Conservation (phyloP, 2,797 vertebrate genomes). For the Cetoscarus ocellatus region DNA sequence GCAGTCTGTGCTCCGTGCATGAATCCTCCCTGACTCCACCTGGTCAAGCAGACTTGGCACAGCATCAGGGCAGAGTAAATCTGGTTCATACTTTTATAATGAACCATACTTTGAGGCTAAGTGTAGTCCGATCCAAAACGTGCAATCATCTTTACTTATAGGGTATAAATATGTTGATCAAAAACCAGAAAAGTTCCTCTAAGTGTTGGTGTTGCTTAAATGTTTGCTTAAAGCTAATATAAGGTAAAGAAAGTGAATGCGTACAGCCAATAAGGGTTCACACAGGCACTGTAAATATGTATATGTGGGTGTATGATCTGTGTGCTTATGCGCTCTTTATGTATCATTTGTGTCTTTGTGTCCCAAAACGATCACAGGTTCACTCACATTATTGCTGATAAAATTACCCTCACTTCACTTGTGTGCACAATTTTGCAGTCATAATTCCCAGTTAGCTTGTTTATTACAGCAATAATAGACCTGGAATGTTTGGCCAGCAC, state of each 20-base stretch:
- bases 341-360: slow-evolving; percentile 13
- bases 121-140: too few relatives aligned
- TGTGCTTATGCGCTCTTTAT: neutral
- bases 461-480: slow-evolving; percentile 41
- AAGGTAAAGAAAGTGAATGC: neutral
- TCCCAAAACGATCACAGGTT: slow-evolving; percentile 30
- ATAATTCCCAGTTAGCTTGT: slow-evolving; percentile 38
- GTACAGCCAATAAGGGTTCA: neutral
- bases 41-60: too few relatives aligned
- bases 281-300: neutral
- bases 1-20: too few relatives aligned
- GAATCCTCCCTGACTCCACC: too few relatives aligned
- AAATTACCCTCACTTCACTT: slow-evolving; percentile 17
- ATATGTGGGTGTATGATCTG: neutral
- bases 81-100: too few relatives aligned
- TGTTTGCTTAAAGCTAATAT: neutral
- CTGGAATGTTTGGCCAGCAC: slow-evolving; percentile 17
- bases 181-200: too few relatives aligned
- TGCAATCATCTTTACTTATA: too few relatives aligned
- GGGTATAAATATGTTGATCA: too few relatives aligned
- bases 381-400: slow-evolving; percentile 25
- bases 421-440: slow-evolving; percentile 12
- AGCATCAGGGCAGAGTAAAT: too few relatives aligned
- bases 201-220: neutral
- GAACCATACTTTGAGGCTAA: too few relatives aligned